phyloP scores from a whole-genome alignment of 2,113 vertebrate species.

The Strix aluco region DNA sequence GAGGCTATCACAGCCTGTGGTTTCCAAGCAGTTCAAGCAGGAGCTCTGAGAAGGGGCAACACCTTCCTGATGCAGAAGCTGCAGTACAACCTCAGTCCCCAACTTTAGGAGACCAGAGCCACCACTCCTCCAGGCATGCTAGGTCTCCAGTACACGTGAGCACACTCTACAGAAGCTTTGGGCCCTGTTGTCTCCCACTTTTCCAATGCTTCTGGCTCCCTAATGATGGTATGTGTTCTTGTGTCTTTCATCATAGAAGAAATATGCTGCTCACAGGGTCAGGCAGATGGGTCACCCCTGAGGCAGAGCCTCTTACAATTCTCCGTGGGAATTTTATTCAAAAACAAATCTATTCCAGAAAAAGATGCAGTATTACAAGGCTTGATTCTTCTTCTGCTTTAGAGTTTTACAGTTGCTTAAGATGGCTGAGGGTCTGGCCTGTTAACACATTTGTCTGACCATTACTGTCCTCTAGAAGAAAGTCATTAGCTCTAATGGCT shows the following conservation, averaged over 20 bases:
- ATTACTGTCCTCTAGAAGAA: neutral
- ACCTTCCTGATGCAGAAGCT: neutral
- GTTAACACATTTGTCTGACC: neutral
- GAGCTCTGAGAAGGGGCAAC: neutral
- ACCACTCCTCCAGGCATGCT: neutral
- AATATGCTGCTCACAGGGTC: neutral
- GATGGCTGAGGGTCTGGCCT: neutral
- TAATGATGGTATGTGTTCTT: neutral
- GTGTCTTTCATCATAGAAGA: neutral
- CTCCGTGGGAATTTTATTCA: neutral
- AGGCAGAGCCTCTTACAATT: neutral
- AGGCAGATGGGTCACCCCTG: neutral
- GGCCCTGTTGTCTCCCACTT: neutral
- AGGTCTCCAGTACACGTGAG: neutral
- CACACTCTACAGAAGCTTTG: neutral
- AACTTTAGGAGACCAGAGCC: neutral
- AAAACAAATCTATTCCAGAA: neutral
- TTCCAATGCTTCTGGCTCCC: neutral
- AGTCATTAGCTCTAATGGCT: neutral
- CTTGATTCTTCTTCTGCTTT: neutral
- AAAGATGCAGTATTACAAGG: neutral
- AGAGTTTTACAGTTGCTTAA: neutral
- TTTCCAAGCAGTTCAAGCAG: neutral
- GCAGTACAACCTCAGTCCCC: neutral
- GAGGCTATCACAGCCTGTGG: neutral